phyloP scores from a whole-genome alignment of 2,888 invertebrate species.

The Aphrophora alni region DNA sequence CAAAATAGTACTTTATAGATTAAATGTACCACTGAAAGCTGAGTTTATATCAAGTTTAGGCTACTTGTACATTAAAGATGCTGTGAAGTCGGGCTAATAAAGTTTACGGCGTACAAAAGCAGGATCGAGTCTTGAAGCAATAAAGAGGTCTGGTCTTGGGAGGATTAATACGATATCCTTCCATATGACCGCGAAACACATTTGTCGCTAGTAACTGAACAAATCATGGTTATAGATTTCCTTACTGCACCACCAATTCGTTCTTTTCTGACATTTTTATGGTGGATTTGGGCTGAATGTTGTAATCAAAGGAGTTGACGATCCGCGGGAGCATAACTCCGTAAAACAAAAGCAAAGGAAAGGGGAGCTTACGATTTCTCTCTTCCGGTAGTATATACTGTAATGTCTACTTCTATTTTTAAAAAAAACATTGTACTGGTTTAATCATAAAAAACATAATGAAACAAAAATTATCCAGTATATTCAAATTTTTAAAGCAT shows the following conservation, averaged over 20 bases:
- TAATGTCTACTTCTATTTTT: no score
- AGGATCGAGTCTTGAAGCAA: not conserved
- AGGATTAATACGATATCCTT: not conserved
- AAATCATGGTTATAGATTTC: constrained; percentile 5
- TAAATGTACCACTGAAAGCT: not conserved
- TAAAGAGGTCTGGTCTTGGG: not conserved
- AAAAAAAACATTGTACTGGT: no score
- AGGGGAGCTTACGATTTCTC: not conserved
- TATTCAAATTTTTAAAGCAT: no score
- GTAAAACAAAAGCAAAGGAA: not conserved
- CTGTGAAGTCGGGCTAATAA: not conserved
- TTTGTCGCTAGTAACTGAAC: not conserved
- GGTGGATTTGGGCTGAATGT: not conserved
- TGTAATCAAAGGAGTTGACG: not conserved
- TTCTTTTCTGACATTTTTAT: not conserved
- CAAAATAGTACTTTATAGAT: no score
- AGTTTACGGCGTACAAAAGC: not conserved
- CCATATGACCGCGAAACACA: not conserved
- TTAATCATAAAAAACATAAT: no score
- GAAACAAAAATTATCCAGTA: no score
- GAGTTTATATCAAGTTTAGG: no score
- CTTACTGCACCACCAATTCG: not conserved
- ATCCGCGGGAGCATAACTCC: not conserved
- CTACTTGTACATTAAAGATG: not conserved
- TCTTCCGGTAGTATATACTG: not conserved